Percentiles rank a stretch among this genome's conserved stretches.
phyloP scores from a whole-genome alignment of 2,113 vertebrate genomes.

The Suncus etruscus region DNA sequence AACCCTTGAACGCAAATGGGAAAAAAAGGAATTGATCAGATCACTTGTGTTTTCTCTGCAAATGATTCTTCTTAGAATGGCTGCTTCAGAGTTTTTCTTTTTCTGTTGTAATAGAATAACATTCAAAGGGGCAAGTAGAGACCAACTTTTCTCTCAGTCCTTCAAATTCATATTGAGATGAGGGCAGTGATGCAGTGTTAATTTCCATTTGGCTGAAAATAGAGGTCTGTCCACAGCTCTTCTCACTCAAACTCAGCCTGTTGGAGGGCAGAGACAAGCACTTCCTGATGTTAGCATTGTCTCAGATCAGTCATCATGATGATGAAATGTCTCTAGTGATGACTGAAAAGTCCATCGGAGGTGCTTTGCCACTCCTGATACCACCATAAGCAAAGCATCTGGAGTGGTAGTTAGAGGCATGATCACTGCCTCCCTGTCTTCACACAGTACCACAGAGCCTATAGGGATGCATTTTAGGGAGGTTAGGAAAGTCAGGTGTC shows the following conservation, averaged over 20 bases:
- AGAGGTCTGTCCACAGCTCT: background rate
- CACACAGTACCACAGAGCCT: background rate
- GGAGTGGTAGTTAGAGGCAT: background rate
- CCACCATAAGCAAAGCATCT: background rate
- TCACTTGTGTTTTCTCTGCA: conserved; percentile 53
- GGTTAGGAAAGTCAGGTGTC: background rate
- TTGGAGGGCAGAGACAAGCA: background rate
- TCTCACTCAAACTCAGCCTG: background rate
- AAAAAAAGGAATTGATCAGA: background rate
- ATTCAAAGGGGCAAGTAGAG: background rate
- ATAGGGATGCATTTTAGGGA: background rate
- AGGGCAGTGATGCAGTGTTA: background rate
- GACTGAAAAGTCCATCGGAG: background rate
- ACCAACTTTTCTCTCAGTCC: background rate
- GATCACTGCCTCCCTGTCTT: background rate
- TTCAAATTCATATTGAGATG: background rate
- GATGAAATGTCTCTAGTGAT: background rate
- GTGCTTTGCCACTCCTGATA: background rate
- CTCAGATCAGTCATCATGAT: too few relatives aligned
- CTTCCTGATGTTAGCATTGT: too few relatives aligned
- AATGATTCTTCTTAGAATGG: background rate
- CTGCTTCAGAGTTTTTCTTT: background rate
- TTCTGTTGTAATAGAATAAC: background rate
- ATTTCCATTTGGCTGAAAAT: background rate
- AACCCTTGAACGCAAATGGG: background rate